Conservation (phyloP, 2,797 vertebrate genomes). For the Choloepus didactylus region DNA sequence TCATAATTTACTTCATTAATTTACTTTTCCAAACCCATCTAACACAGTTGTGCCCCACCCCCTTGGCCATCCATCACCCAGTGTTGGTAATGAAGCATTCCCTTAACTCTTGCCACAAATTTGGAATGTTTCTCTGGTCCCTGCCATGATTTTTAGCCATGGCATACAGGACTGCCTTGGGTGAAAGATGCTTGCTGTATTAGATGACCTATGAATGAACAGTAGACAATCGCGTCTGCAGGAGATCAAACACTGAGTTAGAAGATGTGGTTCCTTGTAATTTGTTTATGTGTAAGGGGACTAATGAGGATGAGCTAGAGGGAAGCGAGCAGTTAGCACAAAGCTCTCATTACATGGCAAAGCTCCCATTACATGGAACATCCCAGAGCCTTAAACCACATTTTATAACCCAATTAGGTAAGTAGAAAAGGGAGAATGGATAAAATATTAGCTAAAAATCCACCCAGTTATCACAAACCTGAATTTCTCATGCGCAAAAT, state of each 20-base stretch:
- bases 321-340: too few species aligned
- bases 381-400: fast-evolving
- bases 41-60: background rate
- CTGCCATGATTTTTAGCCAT: background rate
- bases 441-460: fast-evolving
- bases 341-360: background rate
- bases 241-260: background rate
- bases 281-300: background rate
- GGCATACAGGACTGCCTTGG: too few species aligned
- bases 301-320: background rate
- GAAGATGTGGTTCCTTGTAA: background rate
- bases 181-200: fast-evolving
- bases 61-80: fast-evolving
- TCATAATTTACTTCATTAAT: too few species aligned
- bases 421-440: too few species aligned
- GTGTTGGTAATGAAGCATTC: fast-evolving
- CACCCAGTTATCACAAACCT: background rate
- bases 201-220: too few species aligned
- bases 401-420: too few species aligned
- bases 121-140: too few species aligned
- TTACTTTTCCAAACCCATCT: background rate
- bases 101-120: fast-evolving
- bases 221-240: fast-evolving
- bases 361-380: too few species aligned
- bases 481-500: fast-evolving